Conservation (phyloP, 2,888 invertebrate genomes). For the Timema podura region DNA sequence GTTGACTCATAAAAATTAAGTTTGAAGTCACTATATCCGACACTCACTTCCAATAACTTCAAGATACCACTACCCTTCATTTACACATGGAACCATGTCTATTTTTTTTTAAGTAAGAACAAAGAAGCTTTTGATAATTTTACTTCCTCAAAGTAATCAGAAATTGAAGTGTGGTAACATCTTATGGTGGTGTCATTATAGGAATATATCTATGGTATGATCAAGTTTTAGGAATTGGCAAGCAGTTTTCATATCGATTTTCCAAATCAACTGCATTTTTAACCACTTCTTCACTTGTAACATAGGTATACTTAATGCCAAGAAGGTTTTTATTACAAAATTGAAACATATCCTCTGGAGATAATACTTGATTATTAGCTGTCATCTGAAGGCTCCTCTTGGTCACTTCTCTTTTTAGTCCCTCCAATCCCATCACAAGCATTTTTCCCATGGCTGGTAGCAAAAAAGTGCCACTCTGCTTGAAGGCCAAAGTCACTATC, state of each 20-base stretch:
- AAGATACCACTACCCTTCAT: neutral
- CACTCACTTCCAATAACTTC: neutral
- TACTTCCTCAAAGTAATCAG: neutral
- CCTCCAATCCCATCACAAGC: constrained; percentile 5
- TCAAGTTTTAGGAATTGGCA: neutral
- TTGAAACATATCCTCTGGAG: neutral
- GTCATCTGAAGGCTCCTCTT: constrained; percentile 8
- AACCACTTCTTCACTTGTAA: neutral
- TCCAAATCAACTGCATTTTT: constrained; percentile 1
- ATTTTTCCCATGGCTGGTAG: neutral
- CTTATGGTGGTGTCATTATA: neutral
- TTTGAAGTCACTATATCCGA: neutral
- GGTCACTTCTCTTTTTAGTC: constrained; percentile 2
- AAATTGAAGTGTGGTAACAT: constrained; percentile 8
- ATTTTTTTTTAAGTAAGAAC: neutral
- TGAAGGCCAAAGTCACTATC: neutral
- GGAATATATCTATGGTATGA: constrained; percentile 2
- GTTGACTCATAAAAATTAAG: neutral
- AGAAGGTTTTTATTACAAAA: neutral
- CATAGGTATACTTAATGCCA: neutral
- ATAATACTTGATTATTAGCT: neutral
- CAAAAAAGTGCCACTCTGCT: neutral
- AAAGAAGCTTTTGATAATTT: neutral
- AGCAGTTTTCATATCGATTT: neutral
- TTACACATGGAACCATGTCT: constrained; percentile 1